Conservation (phyloP, 2,797 vertebrate species). For the Champsocephalus gunnari region DNA sequence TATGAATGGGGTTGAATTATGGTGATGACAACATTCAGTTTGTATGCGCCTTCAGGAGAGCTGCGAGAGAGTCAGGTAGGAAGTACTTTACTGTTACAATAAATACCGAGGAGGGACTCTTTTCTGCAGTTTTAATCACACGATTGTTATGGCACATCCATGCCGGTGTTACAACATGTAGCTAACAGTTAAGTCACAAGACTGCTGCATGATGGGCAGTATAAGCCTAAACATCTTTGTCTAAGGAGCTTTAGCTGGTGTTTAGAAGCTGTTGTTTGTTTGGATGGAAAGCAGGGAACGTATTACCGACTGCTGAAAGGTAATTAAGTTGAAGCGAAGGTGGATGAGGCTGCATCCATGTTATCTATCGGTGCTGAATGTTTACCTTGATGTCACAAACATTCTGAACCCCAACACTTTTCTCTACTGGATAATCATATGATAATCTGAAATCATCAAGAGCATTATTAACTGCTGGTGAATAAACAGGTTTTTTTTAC, state of each 20-base stretch:
- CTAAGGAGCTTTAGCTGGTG: conserved; percentile 6
- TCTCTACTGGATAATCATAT: conserved; percentile 26
- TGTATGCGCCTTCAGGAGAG: conserved; percentile 29
- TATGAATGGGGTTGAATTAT: conserved; percentile 46
- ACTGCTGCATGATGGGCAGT: conserved; percentile 13
- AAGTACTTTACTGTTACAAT: conserved; percentile 37
- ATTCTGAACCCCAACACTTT: conserved; percentile 12
- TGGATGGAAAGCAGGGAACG: conserved; percentile 8
- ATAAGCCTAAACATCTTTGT: conserved; percentile 3
- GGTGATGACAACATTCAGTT: conserved; percentile 39
- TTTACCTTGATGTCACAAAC: conserved; percentile 32
- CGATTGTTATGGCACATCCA: conserved; percentile 31
- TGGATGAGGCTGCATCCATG: conserved; percentile 29
- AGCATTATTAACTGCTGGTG: conserved; percentile 18
- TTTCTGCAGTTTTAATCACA: conserved; percentile 22
- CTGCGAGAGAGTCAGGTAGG: conserved; percentile 36
- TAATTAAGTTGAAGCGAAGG: conserved; percentile 36
- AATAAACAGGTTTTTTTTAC: conserved; percentile 25
- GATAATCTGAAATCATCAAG: conserved; percentile 37
- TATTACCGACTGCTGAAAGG: conserved; percentile 30
- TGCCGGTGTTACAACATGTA: conserved; percentile 16
- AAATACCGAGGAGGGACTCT: conserved; percentile 25
- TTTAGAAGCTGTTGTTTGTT: conserved; percentile 30
- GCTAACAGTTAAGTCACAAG: conserved; percentile 19
- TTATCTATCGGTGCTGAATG: conserved; percentile 25